Percentiles rank a stretch among this genome's conserved stretches.
These are phyloP conservation scores for Triplophysa rosa DNA, from an alignment of 2,113 vertebrate species.

Conservation along the genomic window DNA sequence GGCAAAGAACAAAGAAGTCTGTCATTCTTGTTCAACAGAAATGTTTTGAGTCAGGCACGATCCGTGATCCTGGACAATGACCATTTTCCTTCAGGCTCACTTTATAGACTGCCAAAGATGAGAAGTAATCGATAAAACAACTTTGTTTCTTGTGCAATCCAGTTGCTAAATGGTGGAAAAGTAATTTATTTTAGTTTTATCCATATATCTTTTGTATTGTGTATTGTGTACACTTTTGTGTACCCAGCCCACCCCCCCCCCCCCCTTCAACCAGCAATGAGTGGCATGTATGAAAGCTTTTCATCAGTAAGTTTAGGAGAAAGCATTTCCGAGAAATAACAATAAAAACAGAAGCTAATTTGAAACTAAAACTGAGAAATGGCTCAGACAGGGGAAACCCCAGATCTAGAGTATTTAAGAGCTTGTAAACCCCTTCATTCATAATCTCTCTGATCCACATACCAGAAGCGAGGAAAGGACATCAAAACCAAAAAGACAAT, in stretches of 20 bases:
- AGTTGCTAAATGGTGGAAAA: too few species aligned
- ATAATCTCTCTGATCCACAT: slow-evolving; percentile 4
- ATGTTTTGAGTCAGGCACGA: background rate
- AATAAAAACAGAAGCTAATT: background rate
- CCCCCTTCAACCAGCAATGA: background rate
- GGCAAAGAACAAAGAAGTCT: background rate
- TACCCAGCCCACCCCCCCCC: too few species aligned
- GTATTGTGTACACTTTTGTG: too few species aligned
- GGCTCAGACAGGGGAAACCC: background rate
- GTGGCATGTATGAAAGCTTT: background rate
- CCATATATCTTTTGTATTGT: too few species aligned
- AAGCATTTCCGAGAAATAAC: background rate
- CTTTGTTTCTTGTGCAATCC: too few species aligned
- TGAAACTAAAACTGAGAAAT: slow-evolving; percentile 3
- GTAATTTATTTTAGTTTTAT: too few species aligned
- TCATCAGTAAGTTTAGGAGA: background rate
- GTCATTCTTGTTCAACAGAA: too few species aligned
- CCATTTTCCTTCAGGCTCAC: background rate
- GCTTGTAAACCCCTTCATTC: background rate
- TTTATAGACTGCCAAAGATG: too few species aligned
- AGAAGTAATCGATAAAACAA: too few species aligned
- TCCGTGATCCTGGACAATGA: background rate
- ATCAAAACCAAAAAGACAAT: background rate
- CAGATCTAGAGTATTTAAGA: slow-evolving; percentile 28
- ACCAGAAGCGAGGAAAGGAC: background rate